Evolutionary conservation across 1,140 invertebrate species (phyloP).

Genomic region (Anastrepha ludens): DNA sequence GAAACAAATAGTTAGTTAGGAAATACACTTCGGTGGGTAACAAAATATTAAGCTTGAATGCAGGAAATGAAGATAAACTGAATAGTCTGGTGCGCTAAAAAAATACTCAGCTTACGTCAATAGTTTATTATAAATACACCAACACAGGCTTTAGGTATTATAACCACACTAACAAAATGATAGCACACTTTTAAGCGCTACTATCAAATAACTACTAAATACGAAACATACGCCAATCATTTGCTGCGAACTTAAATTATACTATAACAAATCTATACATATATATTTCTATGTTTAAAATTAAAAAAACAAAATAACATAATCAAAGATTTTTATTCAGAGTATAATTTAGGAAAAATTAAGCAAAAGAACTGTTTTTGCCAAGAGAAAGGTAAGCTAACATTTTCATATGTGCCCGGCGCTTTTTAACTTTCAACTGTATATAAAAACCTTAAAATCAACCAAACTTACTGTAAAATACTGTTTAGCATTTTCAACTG

Average conservation of each 20-base stretch:
- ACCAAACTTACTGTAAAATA: background rate
- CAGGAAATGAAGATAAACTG: too few species aligned
- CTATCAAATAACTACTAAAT: background rate
- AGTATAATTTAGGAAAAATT: conserved; percentile 31
- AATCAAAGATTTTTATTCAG: conserved; percentile 45
- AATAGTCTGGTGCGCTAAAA: too few species aligned
- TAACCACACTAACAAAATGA: background rate
- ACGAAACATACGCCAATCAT: too few species aligned
- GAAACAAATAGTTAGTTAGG: too few species aligned
- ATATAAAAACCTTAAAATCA: background rate
- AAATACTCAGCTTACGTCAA: background rate
- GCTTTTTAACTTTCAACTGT: conserved; percentile 1
- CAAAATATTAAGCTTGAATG: too few species aligned
- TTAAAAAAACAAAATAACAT: conserved; percentile 8
- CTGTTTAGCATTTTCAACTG: background rate
- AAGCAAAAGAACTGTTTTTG: conserved; percentile 34
- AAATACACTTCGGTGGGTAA: too few species aligned
- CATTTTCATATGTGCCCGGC: background rate
- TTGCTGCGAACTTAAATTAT: too few species aligned
- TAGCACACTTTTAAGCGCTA: conserved; percentile 22
- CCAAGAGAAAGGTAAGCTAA: conserved; percentile 9
- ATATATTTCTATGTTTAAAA: background rate
- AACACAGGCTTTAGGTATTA: background rate
- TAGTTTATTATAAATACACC: background rate
- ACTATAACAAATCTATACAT: background rate